These are phyloP conservation scores for Morelia viridis DNA, from an alignment of 2,797 vertebrate species.

Conservation along the genomic window DNA sequence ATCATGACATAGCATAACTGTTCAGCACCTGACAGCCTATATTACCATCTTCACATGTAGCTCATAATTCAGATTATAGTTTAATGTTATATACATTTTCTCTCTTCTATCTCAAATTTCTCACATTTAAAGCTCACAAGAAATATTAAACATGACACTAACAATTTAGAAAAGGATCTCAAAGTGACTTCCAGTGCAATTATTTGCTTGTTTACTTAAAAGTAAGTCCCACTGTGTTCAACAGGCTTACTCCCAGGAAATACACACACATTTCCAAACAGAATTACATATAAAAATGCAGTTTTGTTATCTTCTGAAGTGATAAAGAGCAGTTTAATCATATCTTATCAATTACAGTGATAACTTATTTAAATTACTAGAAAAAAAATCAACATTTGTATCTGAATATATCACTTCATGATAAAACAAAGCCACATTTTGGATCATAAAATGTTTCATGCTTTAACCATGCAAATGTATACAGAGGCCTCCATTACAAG, in stretches of 20 bases:
- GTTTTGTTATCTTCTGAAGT: slow-evolving; percentile 19
- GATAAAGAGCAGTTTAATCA: background rate
- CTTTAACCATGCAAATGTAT: slow-evolving; percentile 25
- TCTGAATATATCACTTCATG: background rate
- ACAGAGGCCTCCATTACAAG: slow-evolving; percentile 59
- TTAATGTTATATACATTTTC: background rate
- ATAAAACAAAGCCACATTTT: slow-evolving; percentile 8
- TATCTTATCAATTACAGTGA: slow-evolving; percentile 33
- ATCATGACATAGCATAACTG: background rate
- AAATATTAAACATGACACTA: background rate
- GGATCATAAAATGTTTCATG: background rate
- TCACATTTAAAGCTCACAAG: background rate
- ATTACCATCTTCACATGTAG: background rate
- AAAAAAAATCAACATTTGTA: slow-evolving; percentile 14
- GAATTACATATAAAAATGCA: background rate
- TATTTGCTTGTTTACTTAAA: background rate
- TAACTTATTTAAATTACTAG: background rate
- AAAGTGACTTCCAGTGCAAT: background rate
- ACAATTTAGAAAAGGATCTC: background rate
- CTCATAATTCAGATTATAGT: background rate
- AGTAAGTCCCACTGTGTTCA: background rate
- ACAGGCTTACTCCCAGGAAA: background rate
- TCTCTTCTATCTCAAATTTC: background rate
- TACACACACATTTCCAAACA: background rate
- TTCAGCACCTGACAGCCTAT: background rate